Conservation (phyloP, 53 echinoderm and acorn worm species). For the Mesocentrotus franciscanus region DNA sequence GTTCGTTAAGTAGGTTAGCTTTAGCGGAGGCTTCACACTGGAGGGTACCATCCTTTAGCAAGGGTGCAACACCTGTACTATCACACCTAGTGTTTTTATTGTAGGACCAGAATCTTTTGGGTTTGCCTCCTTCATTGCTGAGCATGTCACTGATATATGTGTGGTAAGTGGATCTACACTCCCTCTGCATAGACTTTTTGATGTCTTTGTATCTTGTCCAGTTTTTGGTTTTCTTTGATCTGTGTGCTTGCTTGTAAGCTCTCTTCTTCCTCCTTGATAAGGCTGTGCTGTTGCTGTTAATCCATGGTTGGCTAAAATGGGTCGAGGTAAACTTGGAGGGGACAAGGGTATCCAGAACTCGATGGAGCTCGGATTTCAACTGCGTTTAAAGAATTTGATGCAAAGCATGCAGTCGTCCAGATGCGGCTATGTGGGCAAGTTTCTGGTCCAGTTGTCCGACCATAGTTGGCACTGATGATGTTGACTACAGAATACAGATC, state of each 20-base stretch:
- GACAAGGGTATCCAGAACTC: conserved; percentile 36
- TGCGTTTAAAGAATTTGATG: not conserved
- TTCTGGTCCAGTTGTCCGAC: conserved; percentile 20
- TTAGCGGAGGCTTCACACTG: too few species aligned
- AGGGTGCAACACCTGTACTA: conserved; percentile 51
- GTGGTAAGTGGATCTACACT: too few species aligned
- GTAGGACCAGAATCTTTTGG: conserved; percentile 64
- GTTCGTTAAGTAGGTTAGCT: too few species aligned
- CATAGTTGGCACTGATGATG: conserved; percentile 43
- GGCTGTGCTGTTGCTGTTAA: not conserved
- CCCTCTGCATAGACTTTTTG: conserved; percentile 52
- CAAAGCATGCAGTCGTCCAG: not conserved
- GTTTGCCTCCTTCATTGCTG: conserved; percentile 21
- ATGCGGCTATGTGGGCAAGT: not conserved
- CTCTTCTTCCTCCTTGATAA: conserved; percentile 46
- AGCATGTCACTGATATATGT: conserved; percentile 51
- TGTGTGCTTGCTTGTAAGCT: conserved; percentile 52
- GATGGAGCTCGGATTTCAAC: too few species aligned
- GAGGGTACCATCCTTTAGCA: conserved; percentile 59
- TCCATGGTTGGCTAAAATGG: conserved; percentile 67
- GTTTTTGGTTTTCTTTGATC: conserved; percentile 4
- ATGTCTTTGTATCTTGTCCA: conserved; percentile 35
- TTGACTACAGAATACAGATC: not conserved
- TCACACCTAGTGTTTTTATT: conserved; percentile 64
- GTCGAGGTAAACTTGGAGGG: conserved; percentile 56